Evolutionary conservation across 2,888 invertebrate genomes (phyloP), one percentile per base, ranked within the genome.

Genomic region (Tachina lurida): DNA sequence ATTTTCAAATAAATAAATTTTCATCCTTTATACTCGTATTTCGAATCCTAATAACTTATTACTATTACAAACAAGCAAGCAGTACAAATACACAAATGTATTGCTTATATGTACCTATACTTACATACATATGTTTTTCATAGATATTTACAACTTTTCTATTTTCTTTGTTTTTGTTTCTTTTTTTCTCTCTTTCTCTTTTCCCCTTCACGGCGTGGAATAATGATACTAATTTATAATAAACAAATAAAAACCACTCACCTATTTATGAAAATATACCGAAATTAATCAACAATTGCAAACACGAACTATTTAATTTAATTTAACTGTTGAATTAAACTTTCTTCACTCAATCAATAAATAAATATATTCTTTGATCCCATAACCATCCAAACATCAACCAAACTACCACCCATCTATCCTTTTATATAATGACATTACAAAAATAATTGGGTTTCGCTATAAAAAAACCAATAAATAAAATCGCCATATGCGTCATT

Each of bases 171-270:
- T 89, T 78, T 88, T 89, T 89, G 88, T 90, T 87, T 87, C 88
- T 88, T 88, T 89, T n/a, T 89, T 88, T 90, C 88, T 91, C 89
- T 91, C 85, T 87, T 84, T 89, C 87, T 89, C 88, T 90, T 89
- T 89, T 88, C 88, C 88, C 88, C 87, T 88, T 88, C 88, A 87
- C 86, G 88, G 82, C 88, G 90, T 91, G 91, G 89, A 91, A 75
- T 77, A 65, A 52, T n/a, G 12, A 19, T 45, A 56, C 47, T 31
- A 31, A 31, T 62, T 71, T 73, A 54, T 45, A 80, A 60, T 17
- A 65, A 43, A 76, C 10, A 54, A 70, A 41, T 41, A 52, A 63
- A 77, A 41, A 7, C 39, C 19, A 62, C 68, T 62, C n/a, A 62
- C 43, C 8, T 65, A 8, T 65, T 15, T 45, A 41, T 58, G 41